Evolutionary conservation across 2,113 vertebrate species (phyloP).

Genomic region (Trochalopteron elliotii): DNA sequence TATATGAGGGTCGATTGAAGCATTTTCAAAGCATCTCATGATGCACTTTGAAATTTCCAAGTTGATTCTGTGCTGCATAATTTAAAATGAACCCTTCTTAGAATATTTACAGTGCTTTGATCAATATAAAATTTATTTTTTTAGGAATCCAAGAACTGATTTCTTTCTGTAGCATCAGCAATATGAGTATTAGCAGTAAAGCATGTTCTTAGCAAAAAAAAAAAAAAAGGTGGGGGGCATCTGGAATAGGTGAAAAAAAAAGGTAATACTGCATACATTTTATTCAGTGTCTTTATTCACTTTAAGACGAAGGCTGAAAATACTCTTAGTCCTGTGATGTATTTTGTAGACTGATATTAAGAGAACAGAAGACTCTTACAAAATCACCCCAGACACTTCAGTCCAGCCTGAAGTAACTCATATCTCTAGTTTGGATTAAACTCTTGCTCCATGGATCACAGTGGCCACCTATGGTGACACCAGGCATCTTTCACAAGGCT

Average conservation of each 20-base stretch:
- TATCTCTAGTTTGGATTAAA: neutral
- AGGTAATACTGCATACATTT: neutral
- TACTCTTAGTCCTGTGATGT: neutral
- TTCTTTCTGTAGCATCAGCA: neutral
- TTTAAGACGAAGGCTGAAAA: neutral
- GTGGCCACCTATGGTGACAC: neutral
- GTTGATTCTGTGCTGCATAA: neutral
- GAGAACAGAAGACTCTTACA: neutral
- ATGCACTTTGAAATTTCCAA: neutral
- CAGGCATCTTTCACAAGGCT: neutral
- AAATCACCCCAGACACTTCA: neutral
- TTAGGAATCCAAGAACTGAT: neutral
- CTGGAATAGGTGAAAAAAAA: neutral
- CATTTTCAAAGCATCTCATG: neutral
- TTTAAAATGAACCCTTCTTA: neutral
- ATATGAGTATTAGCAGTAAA: neutral
- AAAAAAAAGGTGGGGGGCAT: accelerated
- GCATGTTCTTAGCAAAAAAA: neutral
- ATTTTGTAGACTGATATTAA: neutral
- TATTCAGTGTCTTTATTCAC: neutral
- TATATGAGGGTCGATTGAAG: neutral
- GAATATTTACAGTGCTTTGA: neutral
- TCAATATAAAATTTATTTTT: neutral
- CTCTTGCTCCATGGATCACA: neutral
- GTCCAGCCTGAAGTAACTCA: neutral